phyloP scores from a whole-genome alignment of 2,113 vertebrate genomes.

The Pseudonaja textilis region DNA sequence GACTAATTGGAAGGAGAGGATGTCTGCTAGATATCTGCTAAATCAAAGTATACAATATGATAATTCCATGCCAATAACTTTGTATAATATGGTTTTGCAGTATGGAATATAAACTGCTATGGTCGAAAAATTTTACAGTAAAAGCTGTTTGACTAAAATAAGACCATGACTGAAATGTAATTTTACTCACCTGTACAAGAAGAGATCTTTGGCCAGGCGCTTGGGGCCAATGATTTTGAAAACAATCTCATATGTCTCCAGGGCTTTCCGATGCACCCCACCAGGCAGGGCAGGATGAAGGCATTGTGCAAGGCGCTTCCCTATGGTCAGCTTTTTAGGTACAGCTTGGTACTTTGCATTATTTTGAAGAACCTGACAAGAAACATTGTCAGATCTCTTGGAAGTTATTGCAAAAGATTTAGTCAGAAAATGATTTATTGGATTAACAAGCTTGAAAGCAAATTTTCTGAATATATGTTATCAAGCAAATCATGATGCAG shows the following conservation, averaged over 20 bases:
- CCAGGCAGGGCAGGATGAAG: slow-evolving; percentile 97
- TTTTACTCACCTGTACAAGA: slow-evolving; percentile 88
- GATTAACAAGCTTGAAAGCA: background rate
- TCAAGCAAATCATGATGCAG: background rate
- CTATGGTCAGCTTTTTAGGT: slow-evolving; percentile 95
- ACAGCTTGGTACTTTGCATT: slow-evolving; percentile 98
- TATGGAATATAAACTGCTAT: background rate
- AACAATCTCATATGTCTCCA: slow-evolving; percentile 98
- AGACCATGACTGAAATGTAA: background rate
- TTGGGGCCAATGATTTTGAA: slow-evolving; percentile 99
- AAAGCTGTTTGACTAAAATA: background rate
- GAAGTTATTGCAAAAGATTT: background rate
- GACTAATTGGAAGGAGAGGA: background rate
- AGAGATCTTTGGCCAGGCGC: slow-evolving; percentile 96
- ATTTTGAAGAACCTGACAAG: slow-evolving; percentile 89
- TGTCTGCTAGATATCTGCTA: background rate
- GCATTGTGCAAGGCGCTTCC: slow-evolving; percentile 95
- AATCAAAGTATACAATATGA: background rate
- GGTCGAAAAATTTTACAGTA: background rate
- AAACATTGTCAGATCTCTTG: slow-evolving; percentile 15
- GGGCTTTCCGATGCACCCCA: slow-evolving; percentile 96
- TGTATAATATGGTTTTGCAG: background rate
- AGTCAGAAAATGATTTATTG: background rate
- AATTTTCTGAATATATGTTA: rapidly evolving
- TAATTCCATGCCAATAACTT: background rate